Base-by-base conservation (phyloP, 2,888 invertebrate genomes). In the Pseudanteris insignis region DNA sequence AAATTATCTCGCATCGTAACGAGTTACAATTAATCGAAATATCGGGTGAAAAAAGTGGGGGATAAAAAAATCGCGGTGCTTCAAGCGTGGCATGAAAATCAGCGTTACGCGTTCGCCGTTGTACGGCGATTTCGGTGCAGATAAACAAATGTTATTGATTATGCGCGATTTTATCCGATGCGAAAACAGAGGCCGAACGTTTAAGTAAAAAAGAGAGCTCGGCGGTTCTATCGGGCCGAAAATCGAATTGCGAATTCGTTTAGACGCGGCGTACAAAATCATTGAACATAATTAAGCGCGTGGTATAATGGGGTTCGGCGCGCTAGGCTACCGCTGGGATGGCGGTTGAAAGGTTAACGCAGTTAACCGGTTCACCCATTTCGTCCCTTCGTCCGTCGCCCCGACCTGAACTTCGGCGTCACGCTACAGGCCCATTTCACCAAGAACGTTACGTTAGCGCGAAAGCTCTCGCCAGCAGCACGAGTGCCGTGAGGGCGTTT, bases 261-360 rank as follows among this genome's bases (percentile, higher is more conserved):
- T 77, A 76, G 72, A 69, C 69, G 67, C 68, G 70, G 71, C 71
- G 73, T 74, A 74, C 72, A 75, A 75, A 76, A 76, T 77, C 75
- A 75, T 77, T 73, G 71, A 72, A 73, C 69, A 72, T 75, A 77
- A 77, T 76, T 76, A 76, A 72, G 73, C 69, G 57, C 69, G 69
- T 67, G 71, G 70, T 68, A 71, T 70, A 72, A 72, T 71, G 70
- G 68, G 69, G 65, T 61, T 51, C 65, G 65, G 43, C 33, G 44
- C 51, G 37, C 62, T 60, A 55, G 60, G 59, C 54, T 57, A 60
- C 65, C 50, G 28, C 57, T 65, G 68, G 70, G 67, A 67, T 66
- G 72, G 73, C 71, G 73, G 62, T 65, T 65, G 76, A 78, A 77
- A 78, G 78, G 78, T 76, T 78, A 78, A 78, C 76, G 74, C 73